Evolutionary conservation across 2,888 invertebrate genomes (phyloP).

Genomic region (Campopleginae sp.): DNA sequence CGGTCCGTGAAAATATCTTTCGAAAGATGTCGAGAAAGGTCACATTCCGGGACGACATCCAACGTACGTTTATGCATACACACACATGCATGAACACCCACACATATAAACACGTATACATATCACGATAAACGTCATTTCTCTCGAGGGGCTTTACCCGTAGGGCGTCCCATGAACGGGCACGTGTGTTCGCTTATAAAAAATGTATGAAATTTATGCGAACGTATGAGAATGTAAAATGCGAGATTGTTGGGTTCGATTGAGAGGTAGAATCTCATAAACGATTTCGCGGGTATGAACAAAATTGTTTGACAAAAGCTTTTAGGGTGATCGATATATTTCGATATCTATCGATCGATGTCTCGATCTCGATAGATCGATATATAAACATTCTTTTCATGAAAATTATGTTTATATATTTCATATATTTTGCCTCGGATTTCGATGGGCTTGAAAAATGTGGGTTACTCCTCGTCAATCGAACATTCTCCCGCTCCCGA

Average conservation of each 20-base stretch:
- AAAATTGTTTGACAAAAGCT: slow-evolving; percentile 42
- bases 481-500: background rate
- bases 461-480: background rate
- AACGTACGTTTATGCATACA: background rate
- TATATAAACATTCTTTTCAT: background rate
- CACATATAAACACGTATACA: slow-evolving; percentile 1
- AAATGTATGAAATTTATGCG: slow-evolving; percentile 65
- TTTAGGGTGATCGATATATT: slow-evolving; percentile 16
- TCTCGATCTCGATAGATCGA: too few species aligned
- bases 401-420: background rate
- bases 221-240: slow-evolving; percentile 61
- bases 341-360: background rate
- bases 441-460: background rate
- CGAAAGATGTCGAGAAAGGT: slow-evolving; percentile 42
- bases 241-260: slow-evolving; percentile 62
- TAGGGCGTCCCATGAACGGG: slow-evolving; percentile 25
- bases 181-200: slow-evolving; percentile 57
- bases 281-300: slow-evolving; percentile 63
- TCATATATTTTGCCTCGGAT: background rate
- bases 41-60: slow-evolving; percentile 25
- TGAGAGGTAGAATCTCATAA: slow-evolving; percentile 57
- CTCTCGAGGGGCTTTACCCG: slow-evolving; percentile 42
- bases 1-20: slow-evolving; percentile 55
- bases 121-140: slow-evolving; percentile 58
- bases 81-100: background rate